Evolutionary conservation across 2,797 vertebrate species (phyloP), one percentile per base, ranked within the genome.

Genomic region (Dallia pectoralis): DNA sequence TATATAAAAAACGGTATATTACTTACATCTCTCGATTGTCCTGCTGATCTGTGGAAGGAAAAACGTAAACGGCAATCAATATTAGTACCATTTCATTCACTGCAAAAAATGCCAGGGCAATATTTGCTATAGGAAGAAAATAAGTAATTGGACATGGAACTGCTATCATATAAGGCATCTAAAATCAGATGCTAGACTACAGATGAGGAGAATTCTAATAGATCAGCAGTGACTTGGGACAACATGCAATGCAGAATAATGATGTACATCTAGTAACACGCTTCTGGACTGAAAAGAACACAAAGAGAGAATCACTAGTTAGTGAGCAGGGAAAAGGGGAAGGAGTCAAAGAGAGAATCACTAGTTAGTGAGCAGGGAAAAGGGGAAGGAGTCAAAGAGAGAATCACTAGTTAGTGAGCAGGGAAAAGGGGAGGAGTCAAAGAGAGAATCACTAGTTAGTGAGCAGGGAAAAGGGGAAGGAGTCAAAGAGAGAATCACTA

Each of bases 11-110:
- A 74, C 25, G 44, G 64, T 70, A 76, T 74, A 84, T 91, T 79
- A 90, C 98, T 99, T 99, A 99, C 98, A 96, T 99, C 96, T 99
- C 88, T 96, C 95, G 83, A 93, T 93, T 51, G 89, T 93, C 91
- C 92, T 87, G 89, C 89, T 92, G 86, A 90, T 93, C 98, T 99
- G 93, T 70, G 93, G 95, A 89, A 72, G 67, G 86, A 76, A 68
- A 79, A 4, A 78, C 16, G 71, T 25, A 72, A 63, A 80, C 78
- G 49, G 3, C 3, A 81, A 76, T 67, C 36, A 74, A 27, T 81
- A 33, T 88, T 80, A 89, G 67, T 74, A 8, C 68, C 8, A 2
- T 65, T 67, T 72, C 15, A 67, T 61, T 16, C 18, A 65, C n/a
- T 78, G 29, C 49, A 2, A 51, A 48, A 3, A 0, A 0, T 29